These are phyloP conservation scores for Sinocyclocheilus maitianheensis DNA, from an alignment of 2,113 vertebrate genomes.

Conservation along the genomic window DNA sequence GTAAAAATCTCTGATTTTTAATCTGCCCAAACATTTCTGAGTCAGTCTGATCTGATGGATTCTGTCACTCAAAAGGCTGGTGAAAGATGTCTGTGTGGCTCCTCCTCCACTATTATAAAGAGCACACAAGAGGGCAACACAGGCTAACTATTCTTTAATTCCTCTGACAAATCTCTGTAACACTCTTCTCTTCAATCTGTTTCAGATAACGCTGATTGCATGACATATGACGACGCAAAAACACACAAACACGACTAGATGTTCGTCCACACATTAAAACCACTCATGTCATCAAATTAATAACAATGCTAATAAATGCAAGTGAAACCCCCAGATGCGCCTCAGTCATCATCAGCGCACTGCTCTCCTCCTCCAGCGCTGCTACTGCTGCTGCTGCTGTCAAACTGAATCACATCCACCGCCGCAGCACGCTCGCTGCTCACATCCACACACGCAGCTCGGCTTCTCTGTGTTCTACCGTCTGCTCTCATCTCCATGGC, in stretches of 20 bases:
- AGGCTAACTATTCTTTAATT: not conserved
- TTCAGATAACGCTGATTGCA: not conserved
- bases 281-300: not conserved
- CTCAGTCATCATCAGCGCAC: slow-evolving; percentile 32
- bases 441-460: slow-evolving; percentile 75
- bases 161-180: not conserved
- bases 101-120: too few species aligned
- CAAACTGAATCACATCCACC: slow-evolving; percentile 46
- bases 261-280: too few species aligned
- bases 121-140: not conserved
- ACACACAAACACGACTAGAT: not conserved
- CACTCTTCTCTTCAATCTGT: not conserved
- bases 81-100: too few species aligned
- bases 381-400: slow-evolving; percentile 50
- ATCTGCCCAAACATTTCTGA: too few species aligned
- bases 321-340: not conserved
- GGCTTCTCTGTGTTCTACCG: slow-evolving; percentile 7
- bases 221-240: not conserved
- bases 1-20: too few species aligned
- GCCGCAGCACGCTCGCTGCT: slow-evolving; percentile 51
- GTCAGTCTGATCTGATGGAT: too few species aligned
- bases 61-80: too few species aligned
- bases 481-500: slow-evolving; percentile 78
- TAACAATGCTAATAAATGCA: too few species aligned
- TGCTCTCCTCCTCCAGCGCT: slow-evolving; percentile 60